phyloP scores from a whole-genome alignment of 2,797 vertebrate species.

The Phoebastria nigripes region DNA sequence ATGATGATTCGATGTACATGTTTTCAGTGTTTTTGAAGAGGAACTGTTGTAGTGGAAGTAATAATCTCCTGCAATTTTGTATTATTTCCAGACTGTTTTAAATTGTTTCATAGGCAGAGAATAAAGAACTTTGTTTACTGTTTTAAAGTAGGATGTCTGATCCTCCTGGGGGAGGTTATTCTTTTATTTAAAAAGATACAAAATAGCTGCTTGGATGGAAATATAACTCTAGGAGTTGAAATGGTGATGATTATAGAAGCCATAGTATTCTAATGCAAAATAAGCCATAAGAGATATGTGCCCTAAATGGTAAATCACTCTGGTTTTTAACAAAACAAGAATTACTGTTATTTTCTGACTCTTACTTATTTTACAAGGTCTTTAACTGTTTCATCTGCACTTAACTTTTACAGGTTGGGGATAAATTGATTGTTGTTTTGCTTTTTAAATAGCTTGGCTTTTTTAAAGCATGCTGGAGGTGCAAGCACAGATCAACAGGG shows the following conservation, averaged over 20 bases:
- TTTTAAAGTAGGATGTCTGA: conserved; percentile 33
- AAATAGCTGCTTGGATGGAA: conserved; percentile 42
- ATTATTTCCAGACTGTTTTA: conserved; percentile 30
- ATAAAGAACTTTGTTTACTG: conserved; percentile 54
- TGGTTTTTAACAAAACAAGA: conserved; percentile 45
- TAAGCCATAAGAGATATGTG: conserved; percentile 42
- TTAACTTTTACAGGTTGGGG: conserved; percentile 39
- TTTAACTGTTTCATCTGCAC: conserved; percentile 39
- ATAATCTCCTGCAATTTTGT: conserved; percentile 40
- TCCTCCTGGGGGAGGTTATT: conserved; percentile 54
- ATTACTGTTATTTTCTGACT: conserved; percentile 48
- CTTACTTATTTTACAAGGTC: conserved; percentile 52
- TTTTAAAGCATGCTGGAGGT: not conserved
- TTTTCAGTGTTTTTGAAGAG: not conserved
- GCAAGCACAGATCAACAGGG: not conserved
- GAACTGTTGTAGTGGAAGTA: conserved; percentile 24
- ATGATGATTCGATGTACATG: not conserved
- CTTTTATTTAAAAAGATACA: conserved; percentile 54
- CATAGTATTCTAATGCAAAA: conserved; percentile 49
- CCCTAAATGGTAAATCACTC: conserved; percentile 43
- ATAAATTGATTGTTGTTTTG: conserved; percentile 38
- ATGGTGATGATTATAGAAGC: conserved; percentile 34
- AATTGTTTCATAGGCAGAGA: conserved; percentile 29
- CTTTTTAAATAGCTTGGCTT: conserved; percentile 21
- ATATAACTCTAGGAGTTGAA: conserved; percentile 20